phyloP scores from a whole-genome alignment of 2,797 vertebrate species.

The Phataginus tetradactyla region DNA sequence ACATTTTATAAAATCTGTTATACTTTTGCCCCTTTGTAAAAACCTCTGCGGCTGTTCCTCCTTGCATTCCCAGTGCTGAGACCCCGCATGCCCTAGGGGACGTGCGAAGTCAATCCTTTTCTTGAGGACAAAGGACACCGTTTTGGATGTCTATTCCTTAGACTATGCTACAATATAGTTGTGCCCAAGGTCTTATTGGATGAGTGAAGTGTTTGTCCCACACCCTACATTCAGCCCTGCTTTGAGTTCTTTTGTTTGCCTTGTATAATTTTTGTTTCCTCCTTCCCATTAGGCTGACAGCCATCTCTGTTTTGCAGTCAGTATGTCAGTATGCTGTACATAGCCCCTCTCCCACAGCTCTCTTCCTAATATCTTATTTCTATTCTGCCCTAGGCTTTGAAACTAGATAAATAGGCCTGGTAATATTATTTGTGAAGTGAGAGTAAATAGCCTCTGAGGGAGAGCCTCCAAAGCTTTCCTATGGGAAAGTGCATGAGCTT shows the following conservation, averaged over 20 bases:
- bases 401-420: conserved; percentile 65
- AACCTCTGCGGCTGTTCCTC: not conserved
- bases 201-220: not conserved
- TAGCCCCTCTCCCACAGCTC: conserved; percentile 37
- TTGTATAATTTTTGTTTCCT: conserved; percentile 57
- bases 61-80: not conserved
- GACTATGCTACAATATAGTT: not conserved
- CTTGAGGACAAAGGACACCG: not conserved
- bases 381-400: conserved; percentile 66
- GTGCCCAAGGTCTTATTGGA: not conserved
- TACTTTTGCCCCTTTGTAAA: not conserved
- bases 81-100: not conserved
- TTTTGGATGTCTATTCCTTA: not conserved
- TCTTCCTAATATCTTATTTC: conserved; percentile 70
- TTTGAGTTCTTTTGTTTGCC: conserved; percentile 53
- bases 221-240: not conserved
- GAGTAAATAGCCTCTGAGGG: conserved; percentile 67
- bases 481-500: conserved; percentile 31
- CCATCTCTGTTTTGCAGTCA: not conserved
- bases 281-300: conserved; percentile 20
- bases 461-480: conserved; percentile 58
- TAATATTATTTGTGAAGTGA: conserved; percentile 75
- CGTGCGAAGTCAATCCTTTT: not conserved
- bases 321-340: not conserved
- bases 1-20: not conserved